Percentiles rank a stretch among this genome's conserved stretches.
These are phyloP conservation scores for Aplodontia rufa DNA, from an alignment of 2,113 vertebrate genomes.

Conservation along the genomic window DNA sequence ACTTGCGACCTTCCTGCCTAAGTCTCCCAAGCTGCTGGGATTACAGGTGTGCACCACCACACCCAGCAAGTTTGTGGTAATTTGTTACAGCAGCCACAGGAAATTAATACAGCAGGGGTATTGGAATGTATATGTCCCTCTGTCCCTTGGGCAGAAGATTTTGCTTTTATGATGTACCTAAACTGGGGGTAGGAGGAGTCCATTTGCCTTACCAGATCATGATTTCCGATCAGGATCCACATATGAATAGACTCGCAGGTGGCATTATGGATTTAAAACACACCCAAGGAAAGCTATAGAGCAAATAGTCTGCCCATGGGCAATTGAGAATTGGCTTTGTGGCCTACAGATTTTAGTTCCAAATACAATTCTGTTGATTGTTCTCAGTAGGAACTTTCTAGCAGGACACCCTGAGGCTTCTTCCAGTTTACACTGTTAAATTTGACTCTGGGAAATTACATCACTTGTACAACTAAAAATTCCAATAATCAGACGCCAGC, in stretches of 20 bases:
- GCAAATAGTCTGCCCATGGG: not conserved
- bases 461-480: slow-evolving; percentile 18
- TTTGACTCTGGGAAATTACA: not conserved
- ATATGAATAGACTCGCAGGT: not conserved
- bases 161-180: not conserved
- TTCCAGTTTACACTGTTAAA: slow-evolving; percentile 11
- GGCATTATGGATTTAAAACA: not conserved
- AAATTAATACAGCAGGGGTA: not conserved
- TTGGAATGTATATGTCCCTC: not conserved
- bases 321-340: not conserved
- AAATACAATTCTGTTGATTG: not conserved
- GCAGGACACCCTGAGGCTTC: not conserved
- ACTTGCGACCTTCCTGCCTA: no score
- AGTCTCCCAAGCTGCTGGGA: no score
- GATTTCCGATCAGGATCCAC: not conserved
- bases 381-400: slow-evolving; percentile 18
- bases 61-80: not conserved
- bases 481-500: not conserved
- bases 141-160: not conserved
- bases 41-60: no score
- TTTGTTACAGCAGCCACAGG: not conserved
- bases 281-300: not conserved
- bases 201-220: not conserved
- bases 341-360: not conserved
- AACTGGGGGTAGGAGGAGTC: not conserved